A percentile compares a stretch with the other conserved stretches of the same genome.
These are phyloP conservation scores for Batillaria attramentaria DNA, from an alignment of 1,140 invertebrate genomes.

Conservation along the genomic window DNA sequence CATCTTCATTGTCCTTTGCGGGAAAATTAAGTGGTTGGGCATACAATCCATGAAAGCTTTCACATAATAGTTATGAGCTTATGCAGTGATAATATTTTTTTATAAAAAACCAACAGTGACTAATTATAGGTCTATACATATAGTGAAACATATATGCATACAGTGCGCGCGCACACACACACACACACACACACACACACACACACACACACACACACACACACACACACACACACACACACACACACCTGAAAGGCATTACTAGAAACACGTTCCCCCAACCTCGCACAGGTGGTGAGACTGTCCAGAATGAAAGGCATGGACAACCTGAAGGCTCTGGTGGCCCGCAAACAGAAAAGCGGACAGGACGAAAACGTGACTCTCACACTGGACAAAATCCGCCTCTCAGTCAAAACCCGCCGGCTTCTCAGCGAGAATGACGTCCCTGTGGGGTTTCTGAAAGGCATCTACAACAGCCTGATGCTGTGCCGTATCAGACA, in stretches of 20 bases:
- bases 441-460: slow-evolving; percentile 48
- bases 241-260: background rate
- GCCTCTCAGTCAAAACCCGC: slow-evolving; percentile 41
- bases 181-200: background rate
- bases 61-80: too few relatives aligned
- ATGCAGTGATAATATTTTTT: too few relatives aligned
- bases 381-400: slow-evolving; percentile 33
- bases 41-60: too few relatives aligned
- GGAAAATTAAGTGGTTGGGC: too few relatives aligned
- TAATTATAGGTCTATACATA: too few relatives aligned
- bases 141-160: too few relatives aligned
- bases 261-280: background rate
- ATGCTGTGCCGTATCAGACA: slow-evolving; percentile 51
- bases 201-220: background rate
- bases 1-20: too few relatives aligned
- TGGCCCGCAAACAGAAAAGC: slow-evolving; percentile 31
- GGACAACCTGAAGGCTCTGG: slow-evolving; percentile 39
- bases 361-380: slow-evolving; percentile 33
- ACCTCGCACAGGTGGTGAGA: slow-evolving; percentile 34
- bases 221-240: slow-evolving; percentile 1
- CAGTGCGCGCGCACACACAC: background rate
- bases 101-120: too few relatives aligned
- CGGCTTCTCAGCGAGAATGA: slow-evolving; percentile 43
- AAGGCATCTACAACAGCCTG: slow-evolving; percentile 48
- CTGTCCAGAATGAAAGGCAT: slow-evolving; percentile 36